Evolutionary conservation across 2,113 vertebrate species (phyloP), one percentile per base, ranked within the genome.

Genomic region (Psittacula cyanocephala): DNA sequence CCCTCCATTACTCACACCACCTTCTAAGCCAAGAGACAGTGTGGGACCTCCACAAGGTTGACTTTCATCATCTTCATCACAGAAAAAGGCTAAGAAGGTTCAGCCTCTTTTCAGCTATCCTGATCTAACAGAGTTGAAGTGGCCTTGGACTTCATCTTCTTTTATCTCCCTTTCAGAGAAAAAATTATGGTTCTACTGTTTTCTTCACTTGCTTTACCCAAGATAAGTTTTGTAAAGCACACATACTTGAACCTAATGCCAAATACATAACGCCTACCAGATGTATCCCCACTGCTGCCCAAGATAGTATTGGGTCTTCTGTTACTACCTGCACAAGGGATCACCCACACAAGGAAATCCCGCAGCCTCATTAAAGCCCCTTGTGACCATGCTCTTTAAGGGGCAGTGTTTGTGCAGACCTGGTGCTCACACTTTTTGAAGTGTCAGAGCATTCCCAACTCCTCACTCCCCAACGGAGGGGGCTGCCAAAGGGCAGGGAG

Each of bases 191-290:
- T 29, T 57, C n/a, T 22, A 1, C 20, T 43, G 49, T 77, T 55
- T 65, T 59, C 25, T 25, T 35, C n/a, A 31, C 23, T 64, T 68
- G n/a, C 39, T 64, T 78, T 60, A 59, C n/a, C 13, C 43, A 76
- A 65, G 52, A 43, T 5, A 22, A 78, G 22, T 41, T 53, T 47
- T 2, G 0, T n/a, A 69, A 77, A 55, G 50, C 64, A 60, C 22
- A 19, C 0, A 1, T 13, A 37, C 37, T 52, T 1, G 1, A 87
- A n/a, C 31, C 39, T 24, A 47, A 53, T 12, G 20, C 27, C 29
- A 53, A 53, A 33, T 35, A 20, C 39, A 13, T 79, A 53, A 52
- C 25, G 12, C 43, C 37, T 55, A 53, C 23, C 23, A 46, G 39
- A 37, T 59, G 23, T 8, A 46, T 46, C 29, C 18, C 33, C 49